Conservation (phyloP, 2,113 vertebrate genomes). For the Lates calcarifer region DNA sequence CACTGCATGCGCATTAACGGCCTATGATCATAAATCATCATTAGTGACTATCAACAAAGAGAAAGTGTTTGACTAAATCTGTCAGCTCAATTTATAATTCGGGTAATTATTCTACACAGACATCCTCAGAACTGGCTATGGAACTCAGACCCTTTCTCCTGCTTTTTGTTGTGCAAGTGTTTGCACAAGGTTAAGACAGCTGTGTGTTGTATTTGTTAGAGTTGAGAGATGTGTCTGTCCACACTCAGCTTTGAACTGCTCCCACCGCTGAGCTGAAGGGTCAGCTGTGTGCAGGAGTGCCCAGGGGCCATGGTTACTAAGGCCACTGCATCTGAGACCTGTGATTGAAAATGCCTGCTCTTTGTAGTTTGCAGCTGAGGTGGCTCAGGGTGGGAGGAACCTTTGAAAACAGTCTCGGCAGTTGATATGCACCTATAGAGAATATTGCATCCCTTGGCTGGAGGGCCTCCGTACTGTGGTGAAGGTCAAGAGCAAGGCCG, state of each 20-base stretch:
- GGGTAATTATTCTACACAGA: conserved; percentile 58
- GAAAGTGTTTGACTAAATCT: conserved; percentile 75
- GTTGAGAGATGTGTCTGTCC: not conserved
- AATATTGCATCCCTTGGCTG: conserved; percentile 37
- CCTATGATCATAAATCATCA: conserved; percentile 72
- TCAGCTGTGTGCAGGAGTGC: conserved; percentile 42
- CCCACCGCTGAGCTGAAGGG: conserved; percentile 48
- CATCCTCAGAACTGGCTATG: conserved; percentile 7
- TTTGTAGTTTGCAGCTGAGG: conserved; percentile 63
- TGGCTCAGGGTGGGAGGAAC: conserved; percentile 35
- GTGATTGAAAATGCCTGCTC: conserved; percentile 62
- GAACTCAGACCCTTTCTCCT: not conserved
- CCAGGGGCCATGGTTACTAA: conserved; percentile 47
- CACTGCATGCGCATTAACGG: conserved; percentile 58
- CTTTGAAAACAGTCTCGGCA: conserved; percentile 56
- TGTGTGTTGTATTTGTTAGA: conserved; percentile 25
- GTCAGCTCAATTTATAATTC: conserved; percentile 67
- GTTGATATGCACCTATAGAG: conserved; percentile 63
- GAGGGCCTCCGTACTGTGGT: conserved; percentile 11
- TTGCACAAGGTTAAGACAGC: not conserved
- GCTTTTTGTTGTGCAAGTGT: not conserved
- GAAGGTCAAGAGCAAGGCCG: conserved; percentile 60
- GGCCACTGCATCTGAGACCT: conserved; percentile 58
- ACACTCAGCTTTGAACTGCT: conserved; percentile 57
- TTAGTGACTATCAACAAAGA: conserved; percentile 72